Evolutionary conservation across 2,113 vertebrate genomes (phyloP).

Genomic region (Hippolais icterina): DNA sequence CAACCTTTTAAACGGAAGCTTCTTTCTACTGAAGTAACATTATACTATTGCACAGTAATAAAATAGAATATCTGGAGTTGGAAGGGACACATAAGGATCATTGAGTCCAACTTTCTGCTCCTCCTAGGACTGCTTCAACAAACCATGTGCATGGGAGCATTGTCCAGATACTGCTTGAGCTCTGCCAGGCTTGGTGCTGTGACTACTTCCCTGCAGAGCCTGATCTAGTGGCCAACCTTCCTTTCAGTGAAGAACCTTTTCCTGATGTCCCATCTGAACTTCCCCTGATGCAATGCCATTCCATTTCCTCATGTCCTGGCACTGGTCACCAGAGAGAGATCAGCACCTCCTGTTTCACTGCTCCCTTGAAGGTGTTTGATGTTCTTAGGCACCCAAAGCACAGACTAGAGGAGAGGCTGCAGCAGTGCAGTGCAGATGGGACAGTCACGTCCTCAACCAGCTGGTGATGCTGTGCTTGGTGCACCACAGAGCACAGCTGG

Average conservation of each 20-base stretch:
- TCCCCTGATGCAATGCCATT: background rate
- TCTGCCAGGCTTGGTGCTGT: background rate
- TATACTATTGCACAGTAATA: background rate
- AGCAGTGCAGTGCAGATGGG: too few relatives aligned
- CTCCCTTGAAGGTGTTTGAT: background rate
- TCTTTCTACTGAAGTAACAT: background rate
- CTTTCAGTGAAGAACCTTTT: background rate
- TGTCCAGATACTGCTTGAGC: background rate
- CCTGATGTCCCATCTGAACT: background rate
- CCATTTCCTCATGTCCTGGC: background rate
- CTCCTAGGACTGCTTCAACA: background rate
- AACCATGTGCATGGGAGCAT: background rate
- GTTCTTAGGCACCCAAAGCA: background rate
- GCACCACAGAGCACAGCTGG: background rate
- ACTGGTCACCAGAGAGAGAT: background rate
- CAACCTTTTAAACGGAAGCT: background rate
- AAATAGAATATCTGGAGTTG: background rate
- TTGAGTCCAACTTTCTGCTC: background rate
- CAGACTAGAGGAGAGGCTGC: rapidly evolving
- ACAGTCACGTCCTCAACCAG: rapidly evolving
- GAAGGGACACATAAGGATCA: background rate
- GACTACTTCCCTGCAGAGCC: background rate
- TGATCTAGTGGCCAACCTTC: background rate
- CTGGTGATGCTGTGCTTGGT: background rate
- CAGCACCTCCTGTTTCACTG: background rate